Base-by-base conservation (phyloP, 2,113 vertebrate genomes). In the Actenoides hombroni region DNA sequence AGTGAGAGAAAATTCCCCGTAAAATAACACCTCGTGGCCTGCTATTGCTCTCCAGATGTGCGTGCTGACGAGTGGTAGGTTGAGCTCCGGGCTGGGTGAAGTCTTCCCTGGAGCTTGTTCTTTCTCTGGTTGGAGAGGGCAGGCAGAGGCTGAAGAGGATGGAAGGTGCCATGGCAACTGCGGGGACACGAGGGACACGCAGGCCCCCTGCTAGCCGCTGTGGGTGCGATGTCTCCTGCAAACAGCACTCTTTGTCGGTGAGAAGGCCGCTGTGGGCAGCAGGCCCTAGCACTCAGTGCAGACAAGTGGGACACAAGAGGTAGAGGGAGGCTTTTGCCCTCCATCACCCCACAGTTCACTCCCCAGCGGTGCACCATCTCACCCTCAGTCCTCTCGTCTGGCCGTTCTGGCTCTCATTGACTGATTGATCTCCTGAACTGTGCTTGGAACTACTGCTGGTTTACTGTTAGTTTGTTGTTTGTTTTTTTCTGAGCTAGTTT, bases 311-410 rank as follows among this genome's bases (percentile, higher is more conserved):
- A 29, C 29, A 8, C 53, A 19, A 35, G 33, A 10, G 25, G 35
- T 25, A 5, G 21, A 51, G 21, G 67, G 25, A 53, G 42, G 5
- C 12, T 31, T 14, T 7, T 10, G 44, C 11, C 13, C 9, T 16
- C 29, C 13, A 0, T 29, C 23, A 5, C 42, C 18, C 8, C 11
- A 23, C 44, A 16, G 29, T 16, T 25, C 21, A 7, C 18, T 14
- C 13, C 11, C 3, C 3, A 37, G 56, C 4, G 0, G 13, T 4
- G 15, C 16, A 19, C 29, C 29, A 1, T 16, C 28, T 39, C 10
- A 2, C 31, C 17, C 15, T 40, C 8, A 1, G 31, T 2, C 48
- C 18, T 49, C 23, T 29, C 8, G 20, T 25, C 33, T 37, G 16
- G 23, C 37, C 14, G 16, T 39, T 26, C 21, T 9, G 39, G 39